Evolutionary conservation across 2,888 invertebrate species (phyloP), one percentile per base, ranked within the genome.

Genomic region (Lithophane leautieri): DNA sequence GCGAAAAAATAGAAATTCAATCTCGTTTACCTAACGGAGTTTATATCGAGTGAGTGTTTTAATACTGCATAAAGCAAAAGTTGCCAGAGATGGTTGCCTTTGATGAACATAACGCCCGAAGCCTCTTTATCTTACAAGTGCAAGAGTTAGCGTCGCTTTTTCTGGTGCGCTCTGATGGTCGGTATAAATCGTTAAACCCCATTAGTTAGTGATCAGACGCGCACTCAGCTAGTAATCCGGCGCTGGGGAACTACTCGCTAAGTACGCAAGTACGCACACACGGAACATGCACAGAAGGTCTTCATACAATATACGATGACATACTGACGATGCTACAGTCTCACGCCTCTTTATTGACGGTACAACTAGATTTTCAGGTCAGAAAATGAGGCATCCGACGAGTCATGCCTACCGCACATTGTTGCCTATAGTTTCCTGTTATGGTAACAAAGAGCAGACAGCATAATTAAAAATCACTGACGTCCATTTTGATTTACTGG

Each of bases 121-220:
- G 28, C 62, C 40, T 54, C 68, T 50, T 58, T 44, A 78, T 44
- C 62, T 77, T 28, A 47, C 44, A 34, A 22, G 19, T 44, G 47
- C 63, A 19, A 58, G 44, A 73, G 50, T 66, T 78, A 73, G 14
- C 25, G 47, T 28, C 68, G 50, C 60, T 67, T 67, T 61, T 28
- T 70, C 42, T 61, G 50, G 61, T 25, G 34, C 34, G 58, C 67
- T 65, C n/a, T 44, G 63, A 78, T 65, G 50, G 60, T 61, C 42
- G 19, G 69, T 16, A 69, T 76, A 69, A 84, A 84, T 84, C 65
- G 60, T 76, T 67, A 84, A 84, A 81, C 66, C 61, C 71, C 69
- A 82, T 82, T 84, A 84, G 81, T 74, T 82, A 82, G 79, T 73
- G 79, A 79, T 85, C 68, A 73, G 70, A 67, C 66, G 76, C 70